Conservation (phyloP, 2,888 invertebrate species). For the Lasioglossum morio region DNA sequence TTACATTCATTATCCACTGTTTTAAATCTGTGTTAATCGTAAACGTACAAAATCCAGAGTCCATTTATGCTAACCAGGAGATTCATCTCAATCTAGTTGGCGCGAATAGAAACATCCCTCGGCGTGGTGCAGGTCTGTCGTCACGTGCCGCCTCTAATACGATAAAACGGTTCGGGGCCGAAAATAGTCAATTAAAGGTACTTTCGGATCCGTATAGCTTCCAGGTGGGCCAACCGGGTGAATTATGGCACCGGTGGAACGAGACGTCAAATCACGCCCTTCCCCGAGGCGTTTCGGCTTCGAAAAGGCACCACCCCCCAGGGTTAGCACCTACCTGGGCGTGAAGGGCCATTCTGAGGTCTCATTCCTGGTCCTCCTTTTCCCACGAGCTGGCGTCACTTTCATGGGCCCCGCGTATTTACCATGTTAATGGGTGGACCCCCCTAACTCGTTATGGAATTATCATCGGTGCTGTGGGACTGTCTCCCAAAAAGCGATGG, state of each 20-base stretch:
- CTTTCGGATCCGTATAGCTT: slow-evolving; percentile 31
- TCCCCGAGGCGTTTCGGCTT: slow-evolving; percentile 58
- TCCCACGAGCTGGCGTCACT: slow-evolving; percentile 73
- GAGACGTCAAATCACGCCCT: slow-evolving; percentile 79
- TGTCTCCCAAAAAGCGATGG: slow-evolving; percentile 53
- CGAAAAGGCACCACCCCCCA: slow-evolving; percentile 52
- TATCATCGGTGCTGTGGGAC: slow-evolving; percentile 66
- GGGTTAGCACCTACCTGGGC: slow-evolving; percentile 70
- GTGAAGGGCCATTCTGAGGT: slow-evolving; percentile 66
- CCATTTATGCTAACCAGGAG: neutral
- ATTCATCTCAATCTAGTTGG: neutral
- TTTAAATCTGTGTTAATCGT: neutral
- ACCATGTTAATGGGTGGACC: slow-evolving; percentile 78
- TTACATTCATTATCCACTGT: neutral
- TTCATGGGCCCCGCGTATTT: slow-evolving; percentile 69
- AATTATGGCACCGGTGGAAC: slow-evolving; percentile 75
- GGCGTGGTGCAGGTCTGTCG: neutral
- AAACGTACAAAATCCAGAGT: neutral
- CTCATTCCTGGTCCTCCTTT: slow-evolving; percentile 63
- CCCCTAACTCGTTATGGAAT: slow-evolving; percentile 77
- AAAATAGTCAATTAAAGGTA: slow-evolving; percentile 10
- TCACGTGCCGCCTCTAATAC: neutral
- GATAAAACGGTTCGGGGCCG: slow-evolving; percentile 18
- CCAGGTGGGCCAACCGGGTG: slow-evolving; percentile 67
- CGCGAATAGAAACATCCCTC: slow-evolving; percentile 1